Evolutionary conservation across 2,797 vertebrate species (phyloP).

Genomic region (Cirrhinus molitorella): DNA sequence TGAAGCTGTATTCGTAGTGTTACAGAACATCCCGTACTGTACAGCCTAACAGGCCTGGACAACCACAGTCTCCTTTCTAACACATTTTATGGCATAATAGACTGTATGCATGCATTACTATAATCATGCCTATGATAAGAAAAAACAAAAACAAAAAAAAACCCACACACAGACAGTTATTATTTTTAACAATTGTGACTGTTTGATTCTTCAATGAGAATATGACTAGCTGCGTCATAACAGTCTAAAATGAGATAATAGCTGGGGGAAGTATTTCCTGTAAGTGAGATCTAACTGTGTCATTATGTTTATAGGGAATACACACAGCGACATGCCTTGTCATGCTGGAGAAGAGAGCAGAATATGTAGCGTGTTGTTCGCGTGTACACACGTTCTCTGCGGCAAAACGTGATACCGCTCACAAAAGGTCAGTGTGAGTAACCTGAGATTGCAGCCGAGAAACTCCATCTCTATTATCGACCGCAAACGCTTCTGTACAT

Average conservation of each 20-base stretch:
- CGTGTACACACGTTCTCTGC: slow-evolving; percentile 64
- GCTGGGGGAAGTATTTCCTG: neutral
- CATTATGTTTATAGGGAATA: slow-evolving; percentile 47
- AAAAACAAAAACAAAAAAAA: neutral
- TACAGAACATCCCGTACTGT: neutral
- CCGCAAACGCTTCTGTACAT: slow-evolving; percentile 73
- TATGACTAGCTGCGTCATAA: neutral
- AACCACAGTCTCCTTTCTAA: neutral
- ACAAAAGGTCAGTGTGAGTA: slow-evolving; percentile 80
- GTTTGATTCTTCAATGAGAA: slow-evolving; percentile 1
- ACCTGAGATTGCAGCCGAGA: slow-evolving; percentile 74
- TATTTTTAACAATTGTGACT: neutral
- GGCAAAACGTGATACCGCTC: slow-evolving; percentile 76
- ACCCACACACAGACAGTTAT: neutral
- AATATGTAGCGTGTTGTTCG: slow-evolving; percentile 13
- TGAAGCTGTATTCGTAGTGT: neutral
- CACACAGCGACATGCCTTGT: slow-evolving; percentile 39
- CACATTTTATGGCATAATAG: slow-evolving; percentile 6
- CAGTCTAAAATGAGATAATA: slow-evolving; percentile 9
- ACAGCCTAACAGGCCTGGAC: slow-evolving; percentile 9
- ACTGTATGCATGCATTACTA: neutral
- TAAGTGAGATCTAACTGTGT: neutral
- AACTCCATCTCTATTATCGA: slow-evolving; percentile 83
- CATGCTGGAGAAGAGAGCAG: slow-evolving; percentile 21
- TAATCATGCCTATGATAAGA: neutral